Percentiles rank a stretch among this genome's conserved stretches.
Evolutionary conservation across 2,797 vertebrate genomes (phyloP).

Genomic region (Sorex maritimensis): DNA sequence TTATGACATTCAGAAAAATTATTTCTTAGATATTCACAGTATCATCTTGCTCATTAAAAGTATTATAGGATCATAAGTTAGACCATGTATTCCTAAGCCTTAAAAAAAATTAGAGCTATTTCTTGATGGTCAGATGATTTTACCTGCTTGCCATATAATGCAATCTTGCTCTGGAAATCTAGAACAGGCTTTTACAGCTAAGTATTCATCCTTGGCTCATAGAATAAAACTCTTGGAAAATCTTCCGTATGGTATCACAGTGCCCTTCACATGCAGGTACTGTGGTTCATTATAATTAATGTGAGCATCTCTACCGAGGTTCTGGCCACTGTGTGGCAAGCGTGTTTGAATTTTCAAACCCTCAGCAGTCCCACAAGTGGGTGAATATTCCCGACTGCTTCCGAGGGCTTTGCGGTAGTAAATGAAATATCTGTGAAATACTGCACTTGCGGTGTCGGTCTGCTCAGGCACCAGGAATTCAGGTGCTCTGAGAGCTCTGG

Average conservation of each 20-base stretch:
- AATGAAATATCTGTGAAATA: not conserved
- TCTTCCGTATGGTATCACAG: not conserved
- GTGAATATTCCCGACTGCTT: not conserved
- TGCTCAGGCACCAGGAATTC: not conserved
- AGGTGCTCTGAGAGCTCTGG: not conserved
- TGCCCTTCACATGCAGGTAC: not conserved
- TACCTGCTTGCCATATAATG: not conserved
- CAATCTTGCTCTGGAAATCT: slow-evolving; percentile 26
- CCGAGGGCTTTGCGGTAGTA: not conserved
- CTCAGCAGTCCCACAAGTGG: not conserved
- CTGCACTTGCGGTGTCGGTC: too few species aligned
- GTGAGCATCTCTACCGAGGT: not conserved
- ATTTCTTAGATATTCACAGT: slow-evolving; percentile 69
- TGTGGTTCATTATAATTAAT: not conserved
- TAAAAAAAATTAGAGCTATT: not conserved
- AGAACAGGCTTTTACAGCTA: not conserved
- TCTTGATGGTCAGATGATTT: slow-evolving; percentile 14
- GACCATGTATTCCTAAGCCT: slow-evolving; percentile 50
- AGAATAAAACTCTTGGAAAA: not conserved
- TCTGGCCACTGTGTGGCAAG: not conserved
- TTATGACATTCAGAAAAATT: slow-evolving; percentile 78
- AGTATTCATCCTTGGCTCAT: not conserved
- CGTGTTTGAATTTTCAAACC: not conserved
- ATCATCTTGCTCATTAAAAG: slow-evolving; percentile 72
- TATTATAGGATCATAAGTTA: slow-evolving; percentile 74